Base-by-base conservation (phyloP, 2,888 invertebrate species). In the Megaustenia siamemsis region DNA sequence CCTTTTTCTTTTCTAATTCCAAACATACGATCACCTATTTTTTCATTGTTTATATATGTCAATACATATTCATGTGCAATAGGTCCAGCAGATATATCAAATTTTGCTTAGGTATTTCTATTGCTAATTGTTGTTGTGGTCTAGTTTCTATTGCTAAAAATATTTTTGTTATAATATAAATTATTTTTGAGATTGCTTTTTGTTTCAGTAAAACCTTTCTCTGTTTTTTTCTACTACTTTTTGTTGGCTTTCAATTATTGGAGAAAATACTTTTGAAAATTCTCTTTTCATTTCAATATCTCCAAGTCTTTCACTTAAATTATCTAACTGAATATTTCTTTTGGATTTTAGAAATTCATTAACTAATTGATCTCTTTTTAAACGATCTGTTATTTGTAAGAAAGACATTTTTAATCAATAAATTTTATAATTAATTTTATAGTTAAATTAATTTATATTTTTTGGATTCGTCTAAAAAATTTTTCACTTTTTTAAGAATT, bases 221-320 rank as follows among this genome's bases (percentile, higher is more conserved):
- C n/a, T n/a, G n/a, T n/a, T n/a, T n/a, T 6, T 24, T 49, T 73
- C 73, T 1, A 49, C 49, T 32, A 21, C 5, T 49, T 73, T 73
- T 32, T 49, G 73, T 32, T 73, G 45, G 21, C 73, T 73, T 49
- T 73, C 73, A 0, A 21, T 73, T 32, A 73, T 49, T 32, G 73
- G 32, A 49, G 73, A 1, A 73, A 45, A 73, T 21, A 73, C 73
- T 49, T 73, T 73, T 45, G 73, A 18, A 49, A 73, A 32, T 49
- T 49, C n/a, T 73, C 49, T 49, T 73, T 73, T 73, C 73, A 73
- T 73, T 73, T 49, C 73, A 49, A 73, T 73, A 73, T 73, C 73
- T 15, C 49, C 28, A 28, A 73, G n/a, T 73, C 71, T 73, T 45
- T 73, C 71, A 45, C 45, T 45, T 10, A 73, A 1, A 73, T 73